Evolutionary conservation across 1,140 invertebrate species (phyloP).

Genomic region (Drosophila saltans): DNA sequence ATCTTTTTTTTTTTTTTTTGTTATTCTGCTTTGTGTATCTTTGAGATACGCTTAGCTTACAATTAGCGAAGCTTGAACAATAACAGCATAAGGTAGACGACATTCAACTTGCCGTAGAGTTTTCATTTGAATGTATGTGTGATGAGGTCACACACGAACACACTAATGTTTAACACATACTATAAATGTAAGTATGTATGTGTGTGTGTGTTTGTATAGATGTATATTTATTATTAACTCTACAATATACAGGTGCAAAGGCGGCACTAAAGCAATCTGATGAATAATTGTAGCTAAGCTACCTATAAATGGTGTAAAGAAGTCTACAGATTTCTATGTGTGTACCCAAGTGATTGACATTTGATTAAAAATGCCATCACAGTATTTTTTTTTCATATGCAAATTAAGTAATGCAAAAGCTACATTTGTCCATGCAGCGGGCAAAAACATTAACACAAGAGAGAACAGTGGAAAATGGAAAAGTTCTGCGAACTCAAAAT

Average conservation of each 20-base stretch:
- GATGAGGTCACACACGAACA: slow-evolving; percentile 60
- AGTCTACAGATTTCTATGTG: neutral
- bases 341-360: neutral
- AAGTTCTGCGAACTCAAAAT: neutral
- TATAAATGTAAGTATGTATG: neutral
- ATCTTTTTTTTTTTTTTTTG: slow-evolving; percentile 36
- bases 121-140: slow-evolving; percentile 26
- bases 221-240: neutral
- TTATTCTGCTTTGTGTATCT: slow-evolving; percentile 34
- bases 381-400: slow-evolving; percentile 8
- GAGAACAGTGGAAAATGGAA: slow-evolving; percentile 2
- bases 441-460: neutral
- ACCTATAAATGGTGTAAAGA: neutral
- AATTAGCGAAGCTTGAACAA: slow-evolving; percentile 54
- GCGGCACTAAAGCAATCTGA: neutral
- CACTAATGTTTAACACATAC: slow-evolving; percentile 10
- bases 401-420: slow-evolving; percentile 4
- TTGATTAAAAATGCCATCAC: slow-evolving; percentile 1
- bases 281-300: neutral
- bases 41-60: slow-evolving; percentile 64
- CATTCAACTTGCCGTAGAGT: slow-evolving; percentile 50
- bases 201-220: too few relatives aligned
- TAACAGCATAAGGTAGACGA: slow-evolving; percentile 64
- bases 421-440: neutral
- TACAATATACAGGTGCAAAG: slow-evolving; percentile 1